Base-by-base conservation (phyloP, 2,797 vertebrate species). In the Sebastes hubbsi region DNA sequence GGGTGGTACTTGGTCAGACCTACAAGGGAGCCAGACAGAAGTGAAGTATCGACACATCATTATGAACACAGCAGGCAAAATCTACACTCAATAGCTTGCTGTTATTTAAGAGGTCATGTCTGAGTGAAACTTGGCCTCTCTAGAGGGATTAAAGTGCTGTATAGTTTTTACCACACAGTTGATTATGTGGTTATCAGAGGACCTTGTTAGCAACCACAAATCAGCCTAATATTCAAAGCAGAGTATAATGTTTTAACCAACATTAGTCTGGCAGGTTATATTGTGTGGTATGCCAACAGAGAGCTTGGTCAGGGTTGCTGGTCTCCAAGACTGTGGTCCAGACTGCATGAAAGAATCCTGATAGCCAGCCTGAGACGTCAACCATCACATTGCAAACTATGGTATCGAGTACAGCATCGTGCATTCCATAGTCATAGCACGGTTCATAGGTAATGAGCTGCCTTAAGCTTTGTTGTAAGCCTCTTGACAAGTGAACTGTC, bases 321-420 rank as follows among this genome's bases (percentile, higher is more conserved):
- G 8, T 72, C 76, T 77, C 69, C 63, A 5, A 58, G 59, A 59
- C 70, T 85, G 77, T 84, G 78, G 78, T 85, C 25, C 69, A 87
- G 83, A 84, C 87, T 78, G 77, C 78, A 67, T 78, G 83, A 66
- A 80, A 81, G 72, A 86, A 80, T 88, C 73, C 75, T 71, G 76
- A 68, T 63, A 65, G 78, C 54, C 85, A 66, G n/a, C 70, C 76
- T 65, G 74, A 78, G 73, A 72, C 75, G 61, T 86, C 85, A 88
- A 89, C 88, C 89, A 90, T 92, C 87, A 88, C 78, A 87, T 85
- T 79, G 71, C 67, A 82, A 65, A 72, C 66, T 68, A 55, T 70
- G 64, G 54, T 67, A 72, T 52, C 7, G 12, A 66, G 69, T 46
- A 1, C 82, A 59, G 67, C 81, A 59, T 67, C 12, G 2, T 32